Percentiles rank a stretch among this genome's conserved stretches.
These are phyloP conservation scores for Scarus forsteni DNA, from an alignment of 2,797 vertebrate genomes.

Conservation along the genomic window DNA sequence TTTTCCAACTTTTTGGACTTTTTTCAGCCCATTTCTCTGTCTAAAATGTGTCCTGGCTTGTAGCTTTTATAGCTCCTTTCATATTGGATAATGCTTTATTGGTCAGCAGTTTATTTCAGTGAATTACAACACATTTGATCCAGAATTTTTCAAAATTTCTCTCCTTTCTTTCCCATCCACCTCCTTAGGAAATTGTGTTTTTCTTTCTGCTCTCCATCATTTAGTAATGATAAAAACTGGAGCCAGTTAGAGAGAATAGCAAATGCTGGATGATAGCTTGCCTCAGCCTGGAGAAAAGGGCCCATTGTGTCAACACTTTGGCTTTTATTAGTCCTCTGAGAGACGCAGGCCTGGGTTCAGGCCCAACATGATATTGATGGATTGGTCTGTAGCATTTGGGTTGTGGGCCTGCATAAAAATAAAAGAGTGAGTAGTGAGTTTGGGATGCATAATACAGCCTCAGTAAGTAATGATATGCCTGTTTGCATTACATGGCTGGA, in stretches of 20 bases:
- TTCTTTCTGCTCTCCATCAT: slow-evolving; percentile 63
- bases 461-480: slow-evolving; percentile 63
- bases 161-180: slow-evolving; percentile 47
- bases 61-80: too few species aligned
- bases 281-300: slow-evolving; percentile 70
- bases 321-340: slow-evolving; percentile 81
- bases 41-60: too few species aligned
- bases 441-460: slow-evolving; percentile 68
- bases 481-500: slow-evolving; percentile 55
- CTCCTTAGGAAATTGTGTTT: slow-evolving; percentile 51
- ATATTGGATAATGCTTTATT: slow-evolving; percentile 47
- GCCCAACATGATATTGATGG: slow-evolving; percentile 76
- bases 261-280: slow-evolving; percentile 54
- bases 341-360: slow-evolving; percentile 70
- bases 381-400: slow-evolving; percentile 70
- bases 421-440: slow-evolving; percentile 59
- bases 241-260: slow-evolving; percentile 55
- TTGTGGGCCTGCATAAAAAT: slow-evolving; percentile 66
- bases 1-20: too few species aligned
- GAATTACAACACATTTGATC: slow-evolving; percentile 29
- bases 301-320: slow-evolving; percentile 81
- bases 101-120: slow-evolving; percentile 57
- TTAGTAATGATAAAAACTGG: slow-evolving; percentile 76
- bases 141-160: slow-evolving; percentile 1
- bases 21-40: too few species aligned